These are phyloP conservation scores for Melitaea cinxia DNA, from an alignment of 1,140 invertebrate species.

Conservation along the genomic window DNA sequence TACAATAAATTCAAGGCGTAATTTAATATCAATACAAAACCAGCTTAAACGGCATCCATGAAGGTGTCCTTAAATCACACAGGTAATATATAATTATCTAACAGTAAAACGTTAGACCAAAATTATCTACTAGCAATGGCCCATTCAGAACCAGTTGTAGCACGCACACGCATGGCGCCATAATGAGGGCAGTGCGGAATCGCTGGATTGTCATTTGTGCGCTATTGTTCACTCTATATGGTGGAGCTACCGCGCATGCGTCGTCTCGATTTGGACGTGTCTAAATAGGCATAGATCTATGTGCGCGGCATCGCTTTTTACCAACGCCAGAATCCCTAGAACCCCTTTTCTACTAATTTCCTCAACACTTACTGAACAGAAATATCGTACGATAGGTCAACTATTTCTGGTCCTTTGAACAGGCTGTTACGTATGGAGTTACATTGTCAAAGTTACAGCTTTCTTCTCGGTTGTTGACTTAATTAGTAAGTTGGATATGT, in stretches of 20 bases:
- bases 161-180: constrained; percentile 48
- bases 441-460: constrained; percentile 79
- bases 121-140: constrained; percentile 24
- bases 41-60: neutral
- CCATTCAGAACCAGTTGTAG: constrained; percentile 15
- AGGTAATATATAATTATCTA: constrained; percentile 3
- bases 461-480: constrained; percentile 77
- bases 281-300: constrained; percentile 79
- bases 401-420: constrained; percentile 44
- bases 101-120: constrained; percentile 31
- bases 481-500: constrained; percentile 80
- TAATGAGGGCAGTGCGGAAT: constrained; percentile 67
- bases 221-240: constrained; percentile 78
- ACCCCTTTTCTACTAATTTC: constrained; percentile 26
- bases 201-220: constrained; percentile 73
- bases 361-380: constrained; percentile 2
- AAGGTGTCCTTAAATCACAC: constrained; percentile 1
- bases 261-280: constrained; percentile 68
- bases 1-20: too few species aligned
- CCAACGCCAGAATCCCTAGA: constrained; percentile 47
- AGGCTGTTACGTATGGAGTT: constrained; percentile 71
- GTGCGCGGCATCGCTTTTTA: constrained; percentile 66
- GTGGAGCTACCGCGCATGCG: constrained; percentile 60
- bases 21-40: neutral
- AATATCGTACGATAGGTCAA: constrained; percentile 40